Evolutionary conservation across 2,888 invertebrate genomes (phyloP), one percentile per base, ranked within the genome.

Genomic region (Trilocha varians): DNA sequence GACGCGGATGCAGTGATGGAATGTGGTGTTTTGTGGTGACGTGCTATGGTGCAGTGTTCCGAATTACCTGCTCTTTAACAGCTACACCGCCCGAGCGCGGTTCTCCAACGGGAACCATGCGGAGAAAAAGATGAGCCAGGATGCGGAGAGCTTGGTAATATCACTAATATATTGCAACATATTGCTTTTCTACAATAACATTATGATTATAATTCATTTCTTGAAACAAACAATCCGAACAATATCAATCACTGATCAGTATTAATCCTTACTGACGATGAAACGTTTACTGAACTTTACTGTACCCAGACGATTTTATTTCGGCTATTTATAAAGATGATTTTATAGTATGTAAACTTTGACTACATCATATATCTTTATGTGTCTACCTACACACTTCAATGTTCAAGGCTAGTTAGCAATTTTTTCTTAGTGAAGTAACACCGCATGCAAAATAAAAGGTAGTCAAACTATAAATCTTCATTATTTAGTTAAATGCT

Each of bases 131-230:
- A 90, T 90, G 90, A 90, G 87, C 87, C 82, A 87, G 75, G 90
- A 90, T 90, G 90, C 89, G 66, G 90, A 90, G 87, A 89, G 90
- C 88, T 89, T 90, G 90, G 90, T 90, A 86, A 84, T 85, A 82
- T 84, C 73, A 82, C 57, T 80, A 76, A 67, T 59, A 61, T 65
- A 63, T 62, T 65, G 46, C 43, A 50, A 53, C 49, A 42, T 44
- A 37, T 25, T 42, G 36, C 25, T 61, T 64, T 47, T 41, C 51
- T 53, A n/a, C n/a, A n/a, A n/a, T n/a, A n/a, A n/a, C n/a, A n/a
- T n/a, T n/a, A n/a, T n/a, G n/a, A n/a, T n/a, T n/a, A n/a, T n/a
- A n/a, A n/a, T n/a, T n/a, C n/a, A n/a, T n/a, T n/a, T n/a, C n/a
- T n/a, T n/a, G n/a, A n/a, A n/a, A n/a, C n/a, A n/a, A n/a, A n/a